Conservation (phyloP, 1,140 invertebrate genomes). For the Pseudoatta argentina region DNA sequence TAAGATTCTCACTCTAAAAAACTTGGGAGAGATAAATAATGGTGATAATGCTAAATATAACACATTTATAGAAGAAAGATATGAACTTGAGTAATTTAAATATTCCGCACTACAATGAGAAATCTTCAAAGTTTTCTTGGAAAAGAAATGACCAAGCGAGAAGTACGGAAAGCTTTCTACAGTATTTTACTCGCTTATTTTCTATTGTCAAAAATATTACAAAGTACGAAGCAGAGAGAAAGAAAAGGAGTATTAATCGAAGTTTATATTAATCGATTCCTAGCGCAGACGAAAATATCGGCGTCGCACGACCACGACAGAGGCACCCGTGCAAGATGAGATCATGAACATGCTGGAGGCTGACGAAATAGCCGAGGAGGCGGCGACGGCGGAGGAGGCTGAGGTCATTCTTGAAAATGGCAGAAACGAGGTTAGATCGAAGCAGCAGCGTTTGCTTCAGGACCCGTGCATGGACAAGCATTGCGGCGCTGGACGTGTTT, state of each 20-base stretch:
- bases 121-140: not conserved
- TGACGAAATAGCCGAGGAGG: slow-evolving; percentile 77
- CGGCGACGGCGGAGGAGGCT: slow-evolving; percentile 70
- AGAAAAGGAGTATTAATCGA: not conserved
- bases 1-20: too few relatives aligned
- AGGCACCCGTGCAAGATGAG: slow-evolving; percentile 79
- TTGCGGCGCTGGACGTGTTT: slow-evolving; percentile 96
- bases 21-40: too few relatives aligned
- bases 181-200: not conserved
- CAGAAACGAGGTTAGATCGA: slow-evolving; percentile 69
- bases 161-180: not conserved
- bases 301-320: slow-evolving; percentile 79
- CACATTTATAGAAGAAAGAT: not conserved
- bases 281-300: slow-evolving; percentile 74
- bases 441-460: slow-evolving; percentile 69
- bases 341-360: slow-evolving; percentile 82
- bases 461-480: slow-evolving; percentile 95
- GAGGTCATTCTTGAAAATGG: slow-evolving; percentile 70
- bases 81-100: not conserved
- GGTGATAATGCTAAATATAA: not conserved
- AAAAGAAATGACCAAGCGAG: not conserved
- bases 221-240: not conserved
- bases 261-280: slow-evolving; percentile 41
- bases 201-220: not conserved
- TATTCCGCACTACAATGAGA: too few relatives aligned